Evolutionary conservation across 2,888 invertebrate species (phyloP), one percentile per base, ranked within the genome.

Genomic region (Germaria angustata): DNA sequence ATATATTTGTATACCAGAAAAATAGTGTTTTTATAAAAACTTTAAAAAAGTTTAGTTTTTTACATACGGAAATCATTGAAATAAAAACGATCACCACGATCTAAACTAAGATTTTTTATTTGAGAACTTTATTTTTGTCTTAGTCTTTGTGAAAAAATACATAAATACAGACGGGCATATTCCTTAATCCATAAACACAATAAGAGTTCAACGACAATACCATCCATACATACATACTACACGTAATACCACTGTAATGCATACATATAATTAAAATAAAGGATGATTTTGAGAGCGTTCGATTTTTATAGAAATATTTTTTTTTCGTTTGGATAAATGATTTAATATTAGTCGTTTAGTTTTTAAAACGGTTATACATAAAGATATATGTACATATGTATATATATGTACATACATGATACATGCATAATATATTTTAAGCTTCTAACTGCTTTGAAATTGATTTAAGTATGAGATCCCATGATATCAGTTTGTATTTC

Each of bases 31-130:
- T 51, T 32, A 46, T 15, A 32, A 32, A 51, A 68, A 41, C 15
- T 17, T 34, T 53, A 22, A 51, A 51, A 63, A 65, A 55, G 63
- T 65, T n/a, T n/a, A n/a, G 69, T 63, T 36, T 63, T 63, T 20
- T 57, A 57, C 8, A 61, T 15, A 24, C 15, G 34, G 41, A 73
- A 41, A 51, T 49, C 17, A 34, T 28, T 17, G 24, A 24, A 57
- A 9, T 57, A 57, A 17, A 57, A 28, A 51, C 57, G 59, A 69
- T 61, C 69, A 77, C 75, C 65, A 65, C 63, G n/a, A 32, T 32
- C n/a, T n/a, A 49, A 69, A 51, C 44, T 61, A 22, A n/a, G 41
- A 49, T 15, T 15, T 34, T 44, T 71, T 57, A 9, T 24, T 6
- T 15, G 1, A 13, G 13, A 39, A 28, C 11, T 51, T 15, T 22